A percentile compares a stretch with the other conserved stretches of the same genome.
These are phyloP conservation scores for Sitobion miscanthi DNA, from an alignment of 1,140 invertebrate species.

Conservation along the genomic window DNA sequence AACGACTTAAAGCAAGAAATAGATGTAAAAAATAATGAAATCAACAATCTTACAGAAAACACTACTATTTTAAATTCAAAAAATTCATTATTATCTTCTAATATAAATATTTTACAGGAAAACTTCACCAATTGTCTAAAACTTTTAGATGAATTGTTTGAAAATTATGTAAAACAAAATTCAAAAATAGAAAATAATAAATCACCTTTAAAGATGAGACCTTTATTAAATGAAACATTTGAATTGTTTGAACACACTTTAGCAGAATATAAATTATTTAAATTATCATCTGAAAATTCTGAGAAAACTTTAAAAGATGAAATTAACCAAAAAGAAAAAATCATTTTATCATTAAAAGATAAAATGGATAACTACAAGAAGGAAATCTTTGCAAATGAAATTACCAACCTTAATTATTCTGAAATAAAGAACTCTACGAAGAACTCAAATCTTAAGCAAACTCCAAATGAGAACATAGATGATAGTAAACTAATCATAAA, in stretches of 20 bases:
- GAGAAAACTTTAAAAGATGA: conserved; percentile 21
- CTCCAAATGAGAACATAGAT: not conserved
- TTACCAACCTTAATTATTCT: not conserved
- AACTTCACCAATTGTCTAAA: conserved; percentile 42
- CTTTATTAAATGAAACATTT: conserved; percentile 32
- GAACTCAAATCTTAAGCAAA: not conserved
- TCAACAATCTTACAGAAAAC: not conserved
- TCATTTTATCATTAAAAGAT: conserved; percentile 14
- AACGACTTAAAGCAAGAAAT: conserved; percentile 14
- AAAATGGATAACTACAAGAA: conserved; percentile 8
- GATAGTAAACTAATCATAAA: not conserved
- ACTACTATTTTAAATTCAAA: not conserved
- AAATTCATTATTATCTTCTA: not conserved
- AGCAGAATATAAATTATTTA: conserved; percentile 20
- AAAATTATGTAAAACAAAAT: not conserved
- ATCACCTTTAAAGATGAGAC: not conserved
- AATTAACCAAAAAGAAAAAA: conserved; percentile 35
- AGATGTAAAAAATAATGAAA: not conserved
- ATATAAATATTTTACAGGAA: conserved; percentile 31
- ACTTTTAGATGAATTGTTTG: conserved; percentile 52
- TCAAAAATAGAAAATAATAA: not conserved
- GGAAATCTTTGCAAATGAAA: not conserved
- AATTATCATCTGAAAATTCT: conserved; percentile 25
- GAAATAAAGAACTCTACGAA: not conserved
- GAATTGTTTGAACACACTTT: conserved; percentile 22